phyloP scores from a whole-genome alignment of 2,797 vertebrate species.

The Gymnoscopelus microlampas region DNA sequence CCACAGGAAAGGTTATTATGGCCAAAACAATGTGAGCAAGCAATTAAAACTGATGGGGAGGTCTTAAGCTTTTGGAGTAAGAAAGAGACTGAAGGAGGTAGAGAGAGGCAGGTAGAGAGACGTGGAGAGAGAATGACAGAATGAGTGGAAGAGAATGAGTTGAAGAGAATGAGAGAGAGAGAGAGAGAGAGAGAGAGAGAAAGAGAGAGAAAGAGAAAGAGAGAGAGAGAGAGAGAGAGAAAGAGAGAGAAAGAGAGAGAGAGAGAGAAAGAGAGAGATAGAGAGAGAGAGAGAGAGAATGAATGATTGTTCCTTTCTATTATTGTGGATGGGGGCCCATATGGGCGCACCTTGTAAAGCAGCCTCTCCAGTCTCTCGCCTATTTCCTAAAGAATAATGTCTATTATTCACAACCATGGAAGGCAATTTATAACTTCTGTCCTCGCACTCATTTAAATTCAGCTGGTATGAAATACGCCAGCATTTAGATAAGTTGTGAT shows the following conservation, averaged over 20 bases:
- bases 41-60: slow-evolving; percentile 59
- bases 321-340: slow-evolving; percentile 28
- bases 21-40: slow-evolving; percentile 59
- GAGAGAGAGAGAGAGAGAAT: slow-evolving; percentile 17
- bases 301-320: slow-evolving; percentile 45
- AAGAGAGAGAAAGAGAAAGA: not conserved
- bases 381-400: slow-evolving; percentile 59
- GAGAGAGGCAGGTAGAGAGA: not conserved
- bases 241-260: not conserved
- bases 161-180: not conserved
- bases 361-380: slow-evolving; percentile 13
- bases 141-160: not conserved
- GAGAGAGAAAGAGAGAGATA: slow-evolving; percentile 1
- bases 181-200: not conserved
- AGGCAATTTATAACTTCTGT: slow-evolving; percentile 57
- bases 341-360: slow-evolving; percentile 35
- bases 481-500: slow-evolving; percentile 46
- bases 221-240: slow-evolving; percentile 8
- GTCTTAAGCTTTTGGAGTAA: slow-evolving; percentile 13
- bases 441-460: slow-evolving; percentile 66
- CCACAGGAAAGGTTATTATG: slow-evolving; percentile 63
- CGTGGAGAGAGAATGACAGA: not conserved
- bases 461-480: slow-evolving; percentile 41
- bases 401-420: slow-evolving; percentile 59
- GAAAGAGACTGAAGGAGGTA: not conserved